Evolutionary conservation across 2,888 invertebrate species (phyloP), one percentile per base, ranked within the genome.

Genomic region (Phaonia tiefii): DNA sequence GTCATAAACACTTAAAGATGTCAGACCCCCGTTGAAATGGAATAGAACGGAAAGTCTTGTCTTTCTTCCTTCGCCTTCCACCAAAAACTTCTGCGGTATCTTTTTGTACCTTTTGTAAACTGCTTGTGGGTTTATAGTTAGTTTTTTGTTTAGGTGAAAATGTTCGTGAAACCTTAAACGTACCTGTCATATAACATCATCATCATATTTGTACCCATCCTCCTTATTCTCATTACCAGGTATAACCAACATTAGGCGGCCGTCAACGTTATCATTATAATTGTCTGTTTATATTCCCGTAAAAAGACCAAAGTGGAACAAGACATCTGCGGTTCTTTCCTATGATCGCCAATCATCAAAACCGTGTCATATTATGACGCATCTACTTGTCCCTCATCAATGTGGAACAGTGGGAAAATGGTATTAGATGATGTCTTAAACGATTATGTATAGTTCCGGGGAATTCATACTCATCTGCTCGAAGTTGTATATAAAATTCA

Each of bases 321-420:
- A 46, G 31, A 3, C 46, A 46, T 46, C 2, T 60, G 60, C 67
- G 60, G 77, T 66, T 67, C 72, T 69, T 72, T 73, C 22, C 42
- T 63, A 73, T 77, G 72, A 63, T 63, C 63, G 67, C 58, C 58
- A 49, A 51, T 69, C 69, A 78, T 63, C 63, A 56, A 78, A 73
- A 78, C 73, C 78, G 73, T 78, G 78, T 78, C 73, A 78, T 73
- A 78, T 73, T 66, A 69, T 73, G 63, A 73, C 73, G 44, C 73
- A 54, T 73, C 63, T 78, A 73, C 63, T 73, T 73, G 73, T 67
- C 8, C 73, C 69, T 69, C 78, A 67, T 78, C 67, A n/a, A 2
- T 49, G 58, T n/a, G 31, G 3, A 8, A 31, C 31, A 31, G 31
- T 31, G 31, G 31, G 31, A 31, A 8, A n/a, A n/a, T n/a, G n/a